Base-by-base conservation (phyloP, 2,797 vertebrate genomes). In the Emys orbicularis region DNA sequence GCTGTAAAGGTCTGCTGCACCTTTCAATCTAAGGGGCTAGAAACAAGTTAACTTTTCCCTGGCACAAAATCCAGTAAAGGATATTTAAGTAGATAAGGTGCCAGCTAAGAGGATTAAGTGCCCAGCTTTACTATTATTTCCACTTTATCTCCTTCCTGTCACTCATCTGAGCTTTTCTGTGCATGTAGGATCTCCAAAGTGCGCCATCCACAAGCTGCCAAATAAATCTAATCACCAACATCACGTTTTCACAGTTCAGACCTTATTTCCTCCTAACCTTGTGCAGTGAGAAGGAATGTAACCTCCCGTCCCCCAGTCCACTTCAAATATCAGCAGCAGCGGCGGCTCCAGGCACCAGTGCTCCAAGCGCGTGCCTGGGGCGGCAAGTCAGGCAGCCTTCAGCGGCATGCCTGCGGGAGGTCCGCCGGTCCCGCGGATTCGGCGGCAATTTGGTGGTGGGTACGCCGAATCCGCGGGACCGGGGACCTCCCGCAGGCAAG, bases 241-340 rank as follows among this genome's bases (percentile, higher is more conserved):
- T 97, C 97, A 95, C 95, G 89, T 97, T 97, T 97, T 94, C 96
- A 2, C 74, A 83, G 25, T 37, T 81, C 93, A 96, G 91, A 80
- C 31, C 83, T 57, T 10, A 8, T 9, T 57, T 86, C 53, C 82
- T 44, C 5, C 19, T 89, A 41, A 87, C 25, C 84, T 16, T 27
- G 50, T 44, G 31, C 8, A 68, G n/a, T 4, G 6, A 3, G 2
- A 84, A 27, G 4, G 13, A 84, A 80, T 54, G 34, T 79, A 83
- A 82, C n/a, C 10, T 86, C 56, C 37, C 18, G 65, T 10, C 41
- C 21, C 18, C 12, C n/a, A 44, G 23, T 72, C 68, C 72, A 72
- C 11, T 25, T 50, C 77, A 80, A 83, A 31, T 37, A 47, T 47
- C 54, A 34, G 59, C 65, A 18, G 31, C 80, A 74, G 44, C 44